Evolutionary conservation across 2,797 vertebrate species (phyloP), one percentile per base, ranked within the genome.

Genomic region (Smutsia gigantea): DNA sequence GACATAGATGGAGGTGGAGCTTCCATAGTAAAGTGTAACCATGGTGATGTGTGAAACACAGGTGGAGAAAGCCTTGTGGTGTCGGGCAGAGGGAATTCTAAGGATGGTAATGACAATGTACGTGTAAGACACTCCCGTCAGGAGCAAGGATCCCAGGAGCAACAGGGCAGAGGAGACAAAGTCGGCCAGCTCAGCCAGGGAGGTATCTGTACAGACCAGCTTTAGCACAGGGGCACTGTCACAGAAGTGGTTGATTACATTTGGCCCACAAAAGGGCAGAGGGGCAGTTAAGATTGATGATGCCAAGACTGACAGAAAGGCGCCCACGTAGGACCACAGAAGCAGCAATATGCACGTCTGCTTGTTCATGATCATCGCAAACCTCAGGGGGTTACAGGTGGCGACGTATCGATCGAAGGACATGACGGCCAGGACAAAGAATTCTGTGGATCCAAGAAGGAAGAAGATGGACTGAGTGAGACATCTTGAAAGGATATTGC

Each of bases 401-500:
- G 66, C 66, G 37, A 68, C 10, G 4, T 23, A 68, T 23, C 19
- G 10, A 68, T 68, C 53, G 49, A 49, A 92, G 71, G 85, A 29
- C 63, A 74, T 66, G 93, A 72, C 37, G 14, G 75, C 83, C 49
- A 95, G 68, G 51, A 87, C 87, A 66, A 95, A 95, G 84, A 92
- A 92, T 74, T 95, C 94, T 31, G 75, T 87, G 13, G 94, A 92
- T 21, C 94, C 83, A 42, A 95, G 53, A 4, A 95, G 55, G 39
- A 92, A 96, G 72, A 97, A 97, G 49, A 93, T 86, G 4, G 95
- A 94, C 15, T 96, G 97, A 1, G 69, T 87, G 46, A 96, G 92
- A 12, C 92, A 96, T 5, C 92, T 94, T 13, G 61, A 19, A 97
- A 97, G 27, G 97, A 96, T 53, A 93, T 95, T n/a, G 53, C 7